Conservation (phyloP, 2,113 vertebrate species). For the Chionodraco myersi region DNA sequence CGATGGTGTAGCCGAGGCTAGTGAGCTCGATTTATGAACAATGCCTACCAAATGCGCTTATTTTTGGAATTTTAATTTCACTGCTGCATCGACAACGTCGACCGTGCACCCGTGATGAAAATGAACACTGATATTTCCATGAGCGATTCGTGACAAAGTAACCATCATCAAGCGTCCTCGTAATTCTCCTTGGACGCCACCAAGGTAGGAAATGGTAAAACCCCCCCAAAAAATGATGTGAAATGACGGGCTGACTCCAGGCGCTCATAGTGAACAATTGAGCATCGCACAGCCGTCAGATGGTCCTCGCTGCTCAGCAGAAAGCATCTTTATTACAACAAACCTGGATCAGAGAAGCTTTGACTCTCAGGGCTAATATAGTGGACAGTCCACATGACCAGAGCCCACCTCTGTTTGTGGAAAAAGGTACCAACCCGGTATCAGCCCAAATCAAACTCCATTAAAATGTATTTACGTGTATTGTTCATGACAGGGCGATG, state of each 20-base stretch:
- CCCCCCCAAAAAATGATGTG: conserved; percentile 9
- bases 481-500: conserved; percentile 27
- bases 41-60: conserved; percentile 46
- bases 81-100: conserved; percentile 51
- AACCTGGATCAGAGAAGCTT: conserved; percentile 39
- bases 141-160: conserved; percentile 60
- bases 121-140: conserved; percentile 57
- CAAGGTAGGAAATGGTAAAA: conserved; percentile 53
- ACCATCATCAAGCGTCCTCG: conserved; percentile 42
- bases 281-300: conserved; percentile 61
- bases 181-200: conserved; percentile 70
- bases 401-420: conserved; percentile 10
- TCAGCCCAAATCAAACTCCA: conserved; percentile 8
- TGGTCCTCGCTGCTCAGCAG: conserved; percentile 49
- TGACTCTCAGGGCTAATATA: conserved; percentile 38
- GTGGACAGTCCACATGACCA: conserved; percentile 64
- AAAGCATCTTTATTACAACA: conserved; percentile 62
- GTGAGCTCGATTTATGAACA: conserved; percentile 44
- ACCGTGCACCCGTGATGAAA: conserved; percentile 38
- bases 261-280: conserved; percentile 51
- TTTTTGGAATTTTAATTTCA: conserved; percentile 27
- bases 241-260: conserved; percentile 61
- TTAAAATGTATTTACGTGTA: not conserved
- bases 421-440: conserved; percentile 14
- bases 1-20: conserved; percentile 41